Base-by-base conservation (phyloP, 1,140 invertebrate genomes). In the Yoshiicerus persimilis region DNA sequence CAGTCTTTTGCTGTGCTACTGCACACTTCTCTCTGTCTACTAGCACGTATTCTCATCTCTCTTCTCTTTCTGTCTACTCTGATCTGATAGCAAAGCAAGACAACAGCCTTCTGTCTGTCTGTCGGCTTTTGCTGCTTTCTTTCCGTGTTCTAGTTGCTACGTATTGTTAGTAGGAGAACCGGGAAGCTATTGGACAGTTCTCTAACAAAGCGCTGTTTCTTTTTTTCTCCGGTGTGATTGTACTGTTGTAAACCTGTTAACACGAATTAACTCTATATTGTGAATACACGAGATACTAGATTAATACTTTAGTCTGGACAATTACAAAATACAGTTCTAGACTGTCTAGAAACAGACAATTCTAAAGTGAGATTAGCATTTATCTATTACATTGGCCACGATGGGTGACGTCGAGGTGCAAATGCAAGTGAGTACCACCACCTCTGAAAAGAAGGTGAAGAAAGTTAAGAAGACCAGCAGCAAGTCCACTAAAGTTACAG, bases 341-440 rank as follows among this genome's bases (percentile, higher is more conserved):
- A 16, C 13, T 16, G 47, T 56, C 47, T 56, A n/a, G n/a, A n/a
- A n/a, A n/a, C 47, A n/a, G 47, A 56, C 47, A 56, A 4, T 16
- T 16, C 13, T 20, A 20, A 20, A 36, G 27, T 34, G 70, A 34
- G 34, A 32, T 80, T 36, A 27, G 27, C 13, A 20, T 64, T 64
- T 16, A 80, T 13, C 34, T 20, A 36, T 36, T 80, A 30, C 70
- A 30, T 75, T 34, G 32, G 3, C 13, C 75, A 89, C 25, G 10
- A 96, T 97, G 96, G 96, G 96, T 92, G 96, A 97, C 94, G 96
- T 97, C 92, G 96, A 97, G 93, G 95, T 95, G 88, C 95, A 95
- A 94, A 95, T 96, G 94, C 96, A 96, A 93, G 96, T 95, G 92
- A 83, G 62, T 41, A 95, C 95, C 91, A 36, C 75, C 13, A 62